These are phyloP conservation scores for Gryon sp. DNA, from an alignment of 1,140 invertebrate species.

Conservation along the genomic window DNA sequence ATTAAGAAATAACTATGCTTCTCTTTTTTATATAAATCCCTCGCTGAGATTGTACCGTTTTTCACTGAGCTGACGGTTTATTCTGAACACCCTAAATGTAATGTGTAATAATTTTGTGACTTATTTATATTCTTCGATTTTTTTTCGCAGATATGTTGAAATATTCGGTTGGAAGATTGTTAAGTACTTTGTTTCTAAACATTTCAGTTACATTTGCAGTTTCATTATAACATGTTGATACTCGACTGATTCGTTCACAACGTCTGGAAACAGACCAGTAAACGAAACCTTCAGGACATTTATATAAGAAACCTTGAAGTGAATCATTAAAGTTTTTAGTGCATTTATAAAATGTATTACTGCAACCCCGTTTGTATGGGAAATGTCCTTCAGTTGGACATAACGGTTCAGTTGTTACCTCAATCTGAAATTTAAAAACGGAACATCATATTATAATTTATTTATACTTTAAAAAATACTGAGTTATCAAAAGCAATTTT, in stretches of 20 bases:
- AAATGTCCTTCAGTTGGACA: slow-evolving; percentile 86
- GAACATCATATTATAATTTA: slow-evolving; percentile 14
- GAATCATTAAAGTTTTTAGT: slow-evolving; percentile 76
- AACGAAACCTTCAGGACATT: slow-evolving; percentile 87
- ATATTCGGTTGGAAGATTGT: slow-evolving; percentile 72
- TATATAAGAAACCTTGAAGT: slow-evolving; percentile 86
- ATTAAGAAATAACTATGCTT: no score
- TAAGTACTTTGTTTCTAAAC: slow-evolving; percentile 66
- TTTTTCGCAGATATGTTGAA: slow-evolving; percentile 72
- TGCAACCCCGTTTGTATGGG: slow-evolving; percentile 84
- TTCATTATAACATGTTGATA: slow-evolving; percentile 81
- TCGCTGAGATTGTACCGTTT: no score
- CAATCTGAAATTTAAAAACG: slow-evolving; percentile 82
- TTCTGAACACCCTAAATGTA: no score
- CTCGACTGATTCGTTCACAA: slow-evolving; percentile 83
- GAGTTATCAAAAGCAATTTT: background rate
- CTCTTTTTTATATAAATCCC: no score
- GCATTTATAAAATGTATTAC: slow-evolving; percentile 88
- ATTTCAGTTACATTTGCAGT: slow-evolving; percentile 62
- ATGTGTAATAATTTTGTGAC: background rate
- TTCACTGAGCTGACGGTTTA: no score
- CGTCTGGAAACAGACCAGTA: slow-evolving; percentile 88
- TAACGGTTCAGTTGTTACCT: slow-evolving; percentile 80
- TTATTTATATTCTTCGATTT: slow-evolving; percentile 21
- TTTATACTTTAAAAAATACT: background rate